Base-by-base conservation (phyloP, 2,888 invertebrate genomes). In the Leptothorax acervorum region DNA sequence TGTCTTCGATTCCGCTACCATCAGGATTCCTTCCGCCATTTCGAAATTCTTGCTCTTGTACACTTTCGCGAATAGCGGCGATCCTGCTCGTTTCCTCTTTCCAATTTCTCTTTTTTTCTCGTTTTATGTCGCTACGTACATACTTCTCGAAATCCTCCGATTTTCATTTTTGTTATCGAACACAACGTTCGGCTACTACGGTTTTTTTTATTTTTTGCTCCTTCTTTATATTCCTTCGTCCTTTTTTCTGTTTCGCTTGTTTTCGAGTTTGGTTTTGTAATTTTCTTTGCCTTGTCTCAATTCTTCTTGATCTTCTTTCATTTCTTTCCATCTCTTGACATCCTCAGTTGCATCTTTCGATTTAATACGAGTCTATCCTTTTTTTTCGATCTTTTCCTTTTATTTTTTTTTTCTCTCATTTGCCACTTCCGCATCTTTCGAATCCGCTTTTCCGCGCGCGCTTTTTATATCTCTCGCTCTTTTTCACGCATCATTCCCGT, bases 391-490 rank as follows among this genome's bases (percentile, higher is more conserved):
- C 42, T 48, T 42, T 71, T 23, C 73, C 35, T 15, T 42, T 73
- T 71, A 68, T 60, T 78, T 60, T 23, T 0, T 0, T 76, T 79
- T 75, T 74, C 75, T 81, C 62, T 78, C 76, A 74, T 82, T 82
- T 82, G 76, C 82, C 62, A 65, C 63, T 82, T 62, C 75, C 74
- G 74, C 74, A 51, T 74, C 75, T 74, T 76, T 78, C 82, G 74
- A 74, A 76, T 65, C 76, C 79, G 53, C 82, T 82, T 76, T 82
- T 76, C 76, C 31, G 42, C n/a, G 51, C 63, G 51, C 51, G 12
- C 82, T 82, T 76, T 82, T 82, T 82, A 73, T 53, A n/a, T 76
- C 76, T 79, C 57, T 79, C 78, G 71, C 35, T 79, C 79, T 73
- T 60, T 81, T 81, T 81, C 79, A 71, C 79, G 71, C 79, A 81